phyloP scores from a whole-genome alignment of 2,888 invertebrate species.

The Automeris io region DNA sequence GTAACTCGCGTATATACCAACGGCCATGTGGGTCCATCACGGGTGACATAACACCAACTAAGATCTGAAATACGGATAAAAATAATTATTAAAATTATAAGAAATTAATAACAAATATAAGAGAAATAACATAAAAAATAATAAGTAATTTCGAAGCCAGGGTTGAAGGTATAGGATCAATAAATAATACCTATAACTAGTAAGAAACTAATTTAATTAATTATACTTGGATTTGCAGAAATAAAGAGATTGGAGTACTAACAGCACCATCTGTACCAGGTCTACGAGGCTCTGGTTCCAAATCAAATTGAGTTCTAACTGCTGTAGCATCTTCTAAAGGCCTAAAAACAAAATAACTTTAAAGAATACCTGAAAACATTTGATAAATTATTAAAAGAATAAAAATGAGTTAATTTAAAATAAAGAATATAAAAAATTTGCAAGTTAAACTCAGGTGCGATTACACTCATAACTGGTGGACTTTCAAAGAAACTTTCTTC shows the following conservation, averaged over 20 bases:
- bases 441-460: too few relatives aligned
- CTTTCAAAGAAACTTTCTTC: too few relatives aligned
- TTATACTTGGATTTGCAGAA: too few relatives aligned
- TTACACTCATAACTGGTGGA: too few relatives aligned
- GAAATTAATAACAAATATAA: too few relatives aligned
- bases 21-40: constrained; percentile 74
- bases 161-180: too few relatives aligned
- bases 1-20: constrained; percentile 79
- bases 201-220: too few relatives aligned
- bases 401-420: too few relatives aligned
- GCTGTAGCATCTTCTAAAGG: constrained; percentile 45
- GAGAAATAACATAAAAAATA: not conserved
- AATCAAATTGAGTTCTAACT: constrained; percentile 48
- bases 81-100: not conserved
- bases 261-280: constrained; percentile 54
- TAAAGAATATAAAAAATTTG: too few relatives aligned
- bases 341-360: constrained; percentile 31
- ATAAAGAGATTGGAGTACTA: constrained; percentile 13
- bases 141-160: not conserved
- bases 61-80: constrained; percentile 29
- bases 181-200: too few relatives aligned
- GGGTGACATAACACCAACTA: constrained; percentile 73
- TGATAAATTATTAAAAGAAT: too few relatives aligned
- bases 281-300: constrained; percentile 47
- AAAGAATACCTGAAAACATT: too few relatives aligned